These are phyloP conservation scores for Microplitis manilae DNA, from an alignment of 2,888 invertebrate species.

Conservation along the genomic window DNA sequence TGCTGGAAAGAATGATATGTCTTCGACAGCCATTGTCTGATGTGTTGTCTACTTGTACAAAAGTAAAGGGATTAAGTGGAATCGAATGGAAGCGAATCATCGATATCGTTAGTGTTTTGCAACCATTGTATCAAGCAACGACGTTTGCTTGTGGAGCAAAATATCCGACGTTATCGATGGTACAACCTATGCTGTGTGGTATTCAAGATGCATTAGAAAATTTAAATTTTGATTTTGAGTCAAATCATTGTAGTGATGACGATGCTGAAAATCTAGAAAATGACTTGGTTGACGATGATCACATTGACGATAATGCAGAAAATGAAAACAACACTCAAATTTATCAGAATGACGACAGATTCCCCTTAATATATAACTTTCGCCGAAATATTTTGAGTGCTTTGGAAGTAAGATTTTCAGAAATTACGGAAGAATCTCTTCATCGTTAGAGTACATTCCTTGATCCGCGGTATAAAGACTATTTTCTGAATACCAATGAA, in stretches of 20 bases:
- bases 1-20: slow-evolving; percentile 23
- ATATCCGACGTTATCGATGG: slow-evolving; percentile 31
- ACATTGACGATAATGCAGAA: no score
- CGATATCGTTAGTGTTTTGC: slow-evolving; percentile 15
- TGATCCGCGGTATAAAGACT: slow-evolving; percentile 31
- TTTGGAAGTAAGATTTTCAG: slow-evolving; percentile 24
- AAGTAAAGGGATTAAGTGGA: slow-evolving; percentile 8
- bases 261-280: no score
- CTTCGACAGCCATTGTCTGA: slow-evolving; percentile 18
- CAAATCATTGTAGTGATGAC: no score
- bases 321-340: not conserved
- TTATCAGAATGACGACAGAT: no score
- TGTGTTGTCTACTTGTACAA: slow-evolving; percentile 24
- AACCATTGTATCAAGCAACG: slow-evolving; percentile 35
- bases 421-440: slow-evolving; percentile 17
- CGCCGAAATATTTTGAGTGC: slow-evolving; percentile 2
- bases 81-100: slow-evolving; percentile 24
- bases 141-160: slow-evolving; percentile 31
- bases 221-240: no score
- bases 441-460: slow-evolving; percentile 25
- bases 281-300: no score
- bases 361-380: not conserved
- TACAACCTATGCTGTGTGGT: not conserved
- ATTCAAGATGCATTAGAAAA: no score
- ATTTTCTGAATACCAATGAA: slow-evolving; percentile 8